Percentiles rank a stretch among this genome's conserved stretches.
Conservation (phyloP, 1,140 invertebrate genomes). For the Caerostris extrusa region DNA sequence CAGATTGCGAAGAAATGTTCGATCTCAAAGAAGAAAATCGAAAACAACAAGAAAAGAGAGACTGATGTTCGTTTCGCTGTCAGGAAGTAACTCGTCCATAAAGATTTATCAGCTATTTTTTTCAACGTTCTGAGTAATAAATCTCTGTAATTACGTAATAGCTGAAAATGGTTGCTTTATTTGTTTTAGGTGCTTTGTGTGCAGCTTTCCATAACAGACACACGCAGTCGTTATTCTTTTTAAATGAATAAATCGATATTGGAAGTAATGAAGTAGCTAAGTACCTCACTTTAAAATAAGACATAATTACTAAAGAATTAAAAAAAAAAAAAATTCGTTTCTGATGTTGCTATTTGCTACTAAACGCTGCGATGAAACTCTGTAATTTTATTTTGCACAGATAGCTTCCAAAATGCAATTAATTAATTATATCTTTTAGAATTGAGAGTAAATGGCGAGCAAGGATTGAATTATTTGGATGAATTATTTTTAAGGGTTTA, state of each 20-base stretch:
- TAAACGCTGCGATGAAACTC: slow-evolving; percentile 43
- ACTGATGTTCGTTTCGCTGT: slow-evolving; percentile 64
- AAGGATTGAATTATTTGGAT: neutral
- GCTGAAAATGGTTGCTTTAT: slow-evolving; percentile 67
- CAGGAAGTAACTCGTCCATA: slow-evolving; percentile 70
- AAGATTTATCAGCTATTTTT: slow-evolving; percentile 67
- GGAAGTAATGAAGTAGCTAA: slow-evolving; percentile 64
- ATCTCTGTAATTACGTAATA: slow-evolving; percentile 74
- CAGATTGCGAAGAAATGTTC: slow-evolving; percentile 46
- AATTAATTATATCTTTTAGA: slow-evolving; percentile 9
- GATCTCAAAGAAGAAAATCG: slow-evolving; percentile 20
- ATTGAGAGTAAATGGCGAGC: neutral
- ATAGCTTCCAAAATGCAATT: slow-evolving; percentile 4
- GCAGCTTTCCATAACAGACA: slow-evolving; percentile 16
- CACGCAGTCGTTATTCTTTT: slow-evolving; percentile 17
- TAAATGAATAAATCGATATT: slow-evolving; percentile 42
- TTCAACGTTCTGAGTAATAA: slow-evolving; percentile 53
- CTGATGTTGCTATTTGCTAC: slow-evolving; percentile 29
- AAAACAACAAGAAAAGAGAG: slow-evolving; percentile 54
- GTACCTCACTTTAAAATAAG: slow-evolving; percentile 64
- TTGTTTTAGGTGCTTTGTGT: slow-evolving; percentile 58
- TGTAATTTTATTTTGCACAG: slow-evolving; percentile 48
- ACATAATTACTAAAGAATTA: slow-evolving; percentile 41
- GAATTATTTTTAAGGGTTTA: neutral
- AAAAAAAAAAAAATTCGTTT: neutral